Base-by-base conservation (phyloP, 2,888 invertebrate species). In the Pecten maximus region DNA sequence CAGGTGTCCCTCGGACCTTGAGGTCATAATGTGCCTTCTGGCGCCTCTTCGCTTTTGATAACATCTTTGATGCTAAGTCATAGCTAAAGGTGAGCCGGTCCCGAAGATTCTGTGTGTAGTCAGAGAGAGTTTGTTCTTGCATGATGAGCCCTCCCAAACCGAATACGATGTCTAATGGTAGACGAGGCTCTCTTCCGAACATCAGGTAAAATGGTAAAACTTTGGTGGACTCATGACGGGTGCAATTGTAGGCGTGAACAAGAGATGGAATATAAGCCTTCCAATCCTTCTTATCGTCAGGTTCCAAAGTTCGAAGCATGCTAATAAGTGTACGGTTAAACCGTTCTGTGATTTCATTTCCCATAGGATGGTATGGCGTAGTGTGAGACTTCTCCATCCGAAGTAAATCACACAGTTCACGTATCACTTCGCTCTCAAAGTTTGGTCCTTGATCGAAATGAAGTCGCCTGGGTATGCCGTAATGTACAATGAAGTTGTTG, bases 301-400 rank as follows among this genome's bases (percentile, higher is more conserved):
- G 88, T 40, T 89, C 50, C 40, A 89, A 89, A 10, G 90, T 91
- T 0, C 90, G 90, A 2, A 92, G 87, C 91, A 92, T 92, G 74
- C 48, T 88, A 0, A 90, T n/a, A 0, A 92, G 88, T 3, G 92
- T 92, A 2, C 90, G 54, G 86, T 93, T 92, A 54, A 90, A 92
- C 16, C 92, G 40, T 86, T 93, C 92, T n/a, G 90, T 87, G 28
- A 87, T 48, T 16, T 91, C 93, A 91, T 92, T 93, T 0, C 93
- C 93, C 87, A 89, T 89, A 0, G 92, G 92, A 86, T 93, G 93
- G 50, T 92, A 93, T 54, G 89, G 88, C 74, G 92, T 90, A 0
- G 93, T 92, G 40, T 92, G 35, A 23, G 91, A 89, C 54, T 91
- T 92, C n/a, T 88, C 88, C n/a, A 89, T 89, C 16, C 50, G 48